phyloP scores from a whole-genome alignment of 2,113 vertebrate species.

The Todiramphus chloris region DNA sequence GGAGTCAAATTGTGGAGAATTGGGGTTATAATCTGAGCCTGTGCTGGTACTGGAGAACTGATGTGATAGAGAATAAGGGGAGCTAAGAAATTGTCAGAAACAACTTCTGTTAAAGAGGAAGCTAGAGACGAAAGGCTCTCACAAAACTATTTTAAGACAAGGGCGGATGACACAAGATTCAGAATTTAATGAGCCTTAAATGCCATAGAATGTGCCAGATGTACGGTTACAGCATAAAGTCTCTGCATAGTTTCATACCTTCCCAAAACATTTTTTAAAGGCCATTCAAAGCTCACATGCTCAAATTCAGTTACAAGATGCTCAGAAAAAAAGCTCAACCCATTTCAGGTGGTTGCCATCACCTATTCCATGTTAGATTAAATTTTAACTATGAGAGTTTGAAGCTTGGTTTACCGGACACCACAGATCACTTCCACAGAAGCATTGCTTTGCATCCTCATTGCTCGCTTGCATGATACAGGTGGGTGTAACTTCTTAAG shows the following conservation, averaged over 20 bases:
- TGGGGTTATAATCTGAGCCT: not conserved
- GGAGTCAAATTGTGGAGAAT: not conserved
- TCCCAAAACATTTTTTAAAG: slow-evolving; percentile 44
- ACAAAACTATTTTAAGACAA: slow-evolving; percentile 69
- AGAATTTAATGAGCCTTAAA: slow-evolving; percentile 82
- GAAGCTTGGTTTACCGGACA: not conserved
- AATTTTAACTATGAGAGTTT: not conserved
- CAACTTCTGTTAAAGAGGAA: slow-evolving; percentile 57
- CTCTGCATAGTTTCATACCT: slow-evolving; percentile 22
- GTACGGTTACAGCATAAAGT: slow-evolving; percentile 3
- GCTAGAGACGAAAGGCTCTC: slow-evolving; percentile 60
- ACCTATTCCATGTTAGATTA: not conserved
- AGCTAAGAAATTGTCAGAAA: slow-evolving; percentile 46
- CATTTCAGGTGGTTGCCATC: not conserved
- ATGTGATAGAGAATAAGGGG: slow-evolving; percentile 6
- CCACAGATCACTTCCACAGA: not conserved
- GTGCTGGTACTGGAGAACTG: slow-evolving; percentile 5
- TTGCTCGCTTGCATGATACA: not conserved
- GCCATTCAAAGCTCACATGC: slow-evolving; percentile 2
- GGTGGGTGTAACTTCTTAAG: not conserved
- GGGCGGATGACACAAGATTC: slow-evolving; percentile 69
- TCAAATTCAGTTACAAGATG: not conserved
- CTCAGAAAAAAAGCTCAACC: not conserved
- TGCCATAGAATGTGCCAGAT: slow-evolving; percentile 69
- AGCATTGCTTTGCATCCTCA: not conserved